These are phyloP conservation scores for Hypocryptadius cinnamomeus DNA, from an alignment of 2,113 vertebrate species.

Conservation along the genomic window DNA sequence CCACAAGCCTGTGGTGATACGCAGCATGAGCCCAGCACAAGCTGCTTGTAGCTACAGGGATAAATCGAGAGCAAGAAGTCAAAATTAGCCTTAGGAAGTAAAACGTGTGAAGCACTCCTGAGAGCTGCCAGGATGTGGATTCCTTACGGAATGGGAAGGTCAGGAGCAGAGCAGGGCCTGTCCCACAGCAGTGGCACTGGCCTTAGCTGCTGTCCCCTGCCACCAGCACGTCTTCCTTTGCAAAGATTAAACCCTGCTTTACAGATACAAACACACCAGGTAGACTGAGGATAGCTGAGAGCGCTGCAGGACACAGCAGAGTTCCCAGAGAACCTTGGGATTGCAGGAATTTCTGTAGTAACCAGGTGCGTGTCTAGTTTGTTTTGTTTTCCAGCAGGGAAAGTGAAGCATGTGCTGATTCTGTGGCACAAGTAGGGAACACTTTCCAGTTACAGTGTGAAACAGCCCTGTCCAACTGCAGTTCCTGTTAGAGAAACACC, in stretches of 20 bases:
- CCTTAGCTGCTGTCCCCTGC: neutral
- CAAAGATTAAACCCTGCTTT: neutral
- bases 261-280: neutral
- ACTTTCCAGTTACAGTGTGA: neutral
- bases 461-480: neutral
- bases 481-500: neutral
- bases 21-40: accelerated
- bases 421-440: neutral
- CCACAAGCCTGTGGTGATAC: too few relatives aligned
- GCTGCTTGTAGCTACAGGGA: neutral
- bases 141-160: neutral
- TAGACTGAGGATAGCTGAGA: neutral
- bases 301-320: neutral
- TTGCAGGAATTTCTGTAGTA: neutral
- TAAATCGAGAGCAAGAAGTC: neutral
- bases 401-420: accelerated
- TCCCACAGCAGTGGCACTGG: neutral
- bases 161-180: neutral
- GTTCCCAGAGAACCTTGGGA: neutral
- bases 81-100: neutral
- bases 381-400: neutral
- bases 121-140: accelerated
- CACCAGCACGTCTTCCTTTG: accelerated
- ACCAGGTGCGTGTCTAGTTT: neutral
- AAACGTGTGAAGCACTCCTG: neutral